Percentiles rank a stretch among this genome's conserved stretches.
These are phyloP conservation scores for Stenotaenia linearis DNA, from an alignment of 2,888 invertebrate genomes.

Conservation along the genomic window DNA sequence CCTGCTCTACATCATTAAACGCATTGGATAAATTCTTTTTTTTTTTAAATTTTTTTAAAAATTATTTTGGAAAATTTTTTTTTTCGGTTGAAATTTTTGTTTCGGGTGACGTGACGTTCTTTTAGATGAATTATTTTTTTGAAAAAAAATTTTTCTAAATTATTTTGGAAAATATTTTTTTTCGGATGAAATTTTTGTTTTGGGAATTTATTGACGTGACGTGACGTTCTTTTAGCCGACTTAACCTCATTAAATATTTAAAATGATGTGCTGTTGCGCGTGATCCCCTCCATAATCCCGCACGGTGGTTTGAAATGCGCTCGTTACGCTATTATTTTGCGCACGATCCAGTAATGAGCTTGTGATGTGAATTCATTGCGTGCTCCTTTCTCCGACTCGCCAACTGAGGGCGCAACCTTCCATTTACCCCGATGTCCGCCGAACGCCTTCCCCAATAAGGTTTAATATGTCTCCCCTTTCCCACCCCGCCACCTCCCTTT, in stretches of 20 bases:
- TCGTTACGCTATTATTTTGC: conserved; percentile 13
- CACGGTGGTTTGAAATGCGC: not conserved
- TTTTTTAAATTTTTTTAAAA: too few relatives aligned
- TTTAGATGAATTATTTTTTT: too few relatives aligned
- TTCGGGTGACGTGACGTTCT: too few relatives aligned
- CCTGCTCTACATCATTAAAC: too few relatives aligned
- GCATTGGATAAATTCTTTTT: too few relatives aligned
- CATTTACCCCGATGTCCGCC: not conserved
- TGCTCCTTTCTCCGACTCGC: not conserved
- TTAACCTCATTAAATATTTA: not conserved
- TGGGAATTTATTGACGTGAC: not conserved
- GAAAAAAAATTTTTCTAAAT: too few relatives aligned
- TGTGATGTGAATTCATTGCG: conserved; percentile 17
- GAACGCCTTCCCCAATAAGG: not conserved
- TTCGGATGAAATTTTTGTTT: too few relatives aligned
- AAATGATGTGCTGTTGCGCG: not conserved
- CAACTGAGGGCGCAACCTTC: not conserved
- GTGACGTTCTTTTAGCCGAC: not conserved
- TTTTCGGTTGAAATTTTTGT: too few relatives aligned
- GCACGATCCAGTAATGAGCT: conserved; percentile 1
- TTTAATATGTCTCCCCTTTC: not conserved
- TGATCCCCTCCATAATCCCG: not conserved
- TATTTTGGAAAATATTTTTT: too few relatives aligned
- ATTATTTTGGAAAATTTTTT: too few relatives aligned
- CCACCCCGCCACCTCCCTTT: not conserved